Conservation (phyloP, 1,140 invertebrate genomes). For the Teleopsis dalmanni region DNA sequence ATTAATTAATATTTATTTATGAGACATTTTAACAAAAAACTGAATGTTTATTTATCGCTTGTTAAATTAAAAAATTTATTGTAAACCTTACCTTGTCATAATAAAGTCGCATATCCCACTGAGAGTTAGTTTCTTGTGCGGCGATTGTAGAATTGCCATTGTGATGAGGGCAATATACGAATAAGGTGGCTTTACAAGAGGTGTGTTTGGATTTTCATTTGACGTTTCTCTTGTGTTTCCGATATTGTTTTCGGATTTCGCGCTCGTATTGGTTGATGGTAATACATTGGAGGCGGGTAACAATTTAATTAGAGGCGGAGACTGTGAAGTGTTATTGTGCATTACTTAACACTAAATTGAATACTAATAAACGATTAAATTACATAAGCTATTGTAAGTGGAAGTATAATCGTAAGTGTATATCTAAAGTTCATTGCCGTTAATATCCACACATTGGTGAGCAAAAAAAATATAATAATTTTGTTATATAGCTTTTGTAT, state of each 20-base stretch:
- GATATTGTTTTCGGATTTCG: constrained; percentile 11
- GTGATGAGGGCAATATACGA: constrained; percentile 97
- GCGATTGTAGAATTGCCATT: constrained; percentile 96
- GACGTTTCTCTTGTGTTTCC: constrained; percentile 10
- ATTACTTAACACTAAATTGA: not conserved
- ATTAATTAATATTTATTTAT: no score
- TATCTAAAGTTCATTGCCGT: not conserved
- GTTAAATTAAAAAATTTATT: not conserved
- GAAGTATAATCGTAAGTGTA: not conserved
- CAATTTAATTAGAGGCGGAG: constrained; percentile 30
- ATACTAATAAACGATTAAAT: not conserved
- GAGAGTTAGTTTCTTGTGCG: constrained; percentile 90
- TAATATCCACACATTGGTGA: not conserved
- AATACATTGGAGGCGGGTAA: constrained; percentile 9
- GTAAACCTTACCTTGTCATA: constrained; percentile 62
- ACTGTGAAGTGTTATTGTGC: constrained; percentile 32
- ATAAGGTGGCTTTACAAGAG: constrained; percentile 87
- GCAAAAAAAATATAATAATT: not conserved
- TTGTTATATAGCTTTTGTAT: not conserved
- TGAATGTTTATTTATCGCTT: not conserved
- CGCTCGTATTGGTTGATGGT: not conserved
- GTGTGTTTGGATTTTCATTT: constrained; percentile 16
- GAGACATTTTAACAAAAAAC: no score
- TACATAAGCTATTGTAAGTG: no score
- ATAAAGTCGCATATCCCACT: constrained; percentile 99